A percentile compares a stretch with the other conserved stretches of the same genome.
Evolutionary conservation across 2,888 invertebrate species (phyloP).

Genomic region (Dilophus febrilis): DNA sequence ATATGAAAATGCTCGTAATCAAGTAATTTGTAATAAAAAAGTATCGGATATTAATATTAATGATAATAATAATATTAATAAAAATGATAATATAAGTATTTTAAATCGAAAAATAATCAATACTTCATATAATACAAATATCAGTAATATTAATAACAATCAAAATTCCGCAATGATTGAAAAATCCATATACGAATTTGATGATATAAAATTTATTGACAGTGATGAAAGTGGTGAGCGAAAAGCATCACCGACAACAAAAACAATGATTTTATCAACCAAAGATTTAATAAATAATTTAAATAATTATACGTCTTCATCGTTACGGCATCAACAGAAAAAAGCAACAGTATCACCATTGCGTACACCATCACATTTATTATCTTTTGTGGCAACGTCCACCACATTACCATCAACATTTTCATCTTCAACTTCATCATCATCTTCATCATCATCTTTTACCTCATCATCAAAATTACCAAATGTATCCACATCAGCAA

Average conservation of each 20-base stretch:
- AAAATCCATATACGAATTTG: no score
- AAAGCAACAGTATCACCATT: constrained; percentile 10
- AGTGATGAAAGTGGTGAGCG: constrained; percentile 13
- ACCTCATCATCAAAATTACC: constrained; percentile 6
- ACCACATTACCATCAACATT: not conserved
- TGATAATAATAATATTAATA: constrained; percentile 2
- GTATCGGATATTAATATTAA: constrained; percentile 5
- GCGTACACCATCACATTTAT: constrained; percentile 6
- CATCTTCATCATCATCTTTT: constrained; percentile 7
- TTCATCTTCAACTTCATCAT: not conserved
- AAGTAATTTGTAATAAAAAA: constrained; percentile 14
- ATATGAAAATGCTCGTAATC: constrained; percentile 27
- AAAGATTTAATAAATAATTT: constrained; percentile 2
- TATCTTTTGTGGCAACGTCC: not conserved
- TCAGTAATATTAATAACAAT: constrained; percentile 3
- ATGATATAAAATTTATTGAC: constrained; percentile 16
- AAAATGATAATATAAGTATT: not conserved
- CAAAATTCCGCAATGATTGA: constrained; percentile 6
- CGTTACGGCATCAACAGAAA: no score
- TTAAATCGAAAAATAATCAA: not conserved
- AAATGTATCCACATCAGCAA: constrained; percentile 7
- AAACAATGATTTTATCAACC: constrained; percentile 3
- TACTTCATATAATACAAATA: constrained; percentile 5
- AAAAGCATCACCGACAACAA: constrained; percentile 6
- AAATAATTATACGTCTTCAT: not conserved